A percentile compares a stretch with the other conserved stretches of the same genome.
Conservation (phyloP, 35 echinoderm and acorn worm species). For the Heliocidaris erythrogramma region DNA sequence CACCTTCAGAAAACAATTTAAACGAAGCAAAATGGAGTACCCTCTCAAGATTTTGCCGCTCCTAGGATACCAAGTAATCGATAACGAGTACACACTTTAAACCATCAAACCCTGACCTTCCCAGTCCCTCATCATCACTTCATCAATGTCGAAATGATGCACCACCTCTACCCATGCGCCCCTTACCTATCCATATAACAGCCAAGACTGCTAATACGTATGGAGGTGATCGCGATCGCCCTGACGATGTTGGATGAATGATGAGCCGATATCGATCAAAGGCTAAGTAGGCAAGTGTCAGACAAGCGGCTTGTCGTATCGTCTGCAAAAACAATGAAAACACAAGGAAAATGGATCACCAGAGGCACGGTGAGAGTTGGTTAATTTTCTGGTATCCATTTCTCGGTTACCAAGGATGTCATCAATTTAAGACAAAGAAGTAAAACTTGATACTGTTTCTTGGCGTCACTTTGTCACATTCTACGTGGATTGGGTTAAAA, state of each 20-base stretch:
- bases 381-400: not conserved
- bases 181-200: constrained; percentile 36
- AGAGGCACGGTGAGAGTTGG: not conserved
- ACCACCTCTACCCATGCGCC: not conserved
- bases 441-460: not conserved
- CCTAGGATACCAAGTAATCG: not conserved
- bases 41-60: too few relatives aligned
- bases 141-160: not conserved
- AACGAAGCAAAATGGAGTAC: too few relatives aligned
- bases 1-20: too few relatives aligned
- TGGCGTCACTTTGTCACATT: not conserved
- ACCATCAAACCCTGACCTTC: not conserved
- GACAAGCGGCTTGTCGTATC: constrained; percentile 37
- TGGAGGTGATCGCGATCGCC: constrained; percentile 22
- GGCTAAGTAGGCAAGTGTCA: constrained; percentile 41
- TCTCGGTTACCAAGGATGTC: not conserved
- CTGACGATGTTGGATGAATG: constrained; percentile 24
- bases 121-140: not conserved
- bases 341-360: not conserved
- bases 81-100: not conserved
- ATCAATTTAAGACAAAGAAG: not conserved
- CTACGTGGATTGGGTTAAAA: not conserved
- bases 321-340: constrained; percentile 19
- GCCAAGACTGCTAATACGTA: not conserved
- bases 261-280: constrained; percentile 51